Evolutionary conservation across 2,888 invertebrate genomes (phyloP).

Genomic region (Trichogramma dendrolimi): DNA sequence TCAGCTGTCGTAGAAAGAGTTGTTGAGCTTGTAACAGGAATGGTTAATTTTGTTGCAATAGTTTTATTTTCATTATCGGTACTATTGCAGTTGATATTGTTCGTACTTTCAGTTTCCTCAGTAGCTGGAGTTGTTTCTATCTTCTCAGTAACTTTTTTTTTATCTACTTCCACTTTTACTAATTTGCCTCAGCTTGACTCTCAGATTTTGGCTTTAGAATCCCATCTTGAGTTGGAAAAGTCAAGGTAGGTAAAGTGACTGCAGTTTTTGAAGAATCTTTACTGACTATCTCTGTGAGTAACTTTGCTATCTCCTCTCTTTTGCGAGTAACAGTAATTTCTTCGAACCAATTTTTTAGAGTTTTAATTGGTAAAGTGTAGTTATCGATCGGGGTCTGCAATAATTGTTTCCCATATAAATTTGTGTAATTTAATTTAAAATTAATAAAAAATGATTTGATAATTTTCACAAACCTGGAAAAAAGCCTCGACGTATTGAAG

Average conservation of each 20-base stretch:
- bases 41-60: neutral
- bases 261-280: constrained; percentile 65
- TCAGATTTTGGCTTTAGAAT: constrained; percentile 46
- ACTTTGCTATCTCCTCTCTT: constrained; percentile 77
- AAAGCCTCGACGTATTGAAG: constrained; percentile 96
- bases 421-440: constrained; percentile 1
- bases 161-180: constrained; percentile 33
- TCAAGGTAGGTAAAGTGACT: constrained; percentile 65
- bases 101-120: neutral
- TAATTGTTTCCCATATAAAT: neutral
- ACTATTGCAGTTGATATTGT: neutral
- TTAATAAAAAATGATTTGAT: neutral
- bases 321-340: constrained; percentile 78
- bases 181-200: constrained; percentile 31
- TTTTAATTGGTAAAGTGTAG: constrained; percentile 78
- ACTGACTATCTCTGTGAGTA: constrained; percentile 72
- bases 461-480: constrained; percentile 64
- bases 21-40: too few species aligned
- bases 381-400: constrained; percentile 77
- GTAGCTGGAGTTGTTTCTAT: neutral
- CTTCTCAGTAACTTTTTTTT: constrained; percentile 21
- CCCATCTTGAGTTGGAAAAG: constrained; percentile 75
- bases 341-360: constrained; percentile 81
- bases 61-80: constrained; percentile 18
- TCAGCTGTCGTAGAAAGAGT: neutral